Percentiles rank a stretch among this genome's conserved stretches.
phyloP scores from a whole-genome alignment of 2,888 invertebrate genomes.

The Caenorhabditis sp. region DNA sequence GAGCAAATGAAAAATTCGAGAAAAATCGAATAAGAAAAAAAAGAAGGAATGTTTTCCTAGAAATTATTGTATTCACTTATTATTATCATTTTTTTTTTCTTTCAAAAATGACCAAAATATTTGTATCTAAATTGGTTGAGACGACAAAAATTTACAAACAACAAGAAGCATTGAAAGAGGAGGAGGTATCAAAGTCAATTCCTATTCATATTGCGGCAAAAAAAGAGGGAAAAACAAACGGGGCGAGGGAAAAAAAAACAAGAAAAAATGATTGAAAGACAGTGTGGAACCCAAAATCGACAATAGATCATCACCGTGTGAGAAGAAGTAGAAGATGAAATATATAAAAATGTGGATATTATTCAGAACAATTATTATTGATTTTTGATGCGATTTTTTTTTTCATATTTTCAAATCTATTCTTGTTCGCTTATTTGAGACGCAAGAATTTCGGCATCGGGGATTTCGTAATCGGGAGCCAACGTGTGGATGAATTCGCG shows the following conservation, averaged over 20 bases:
- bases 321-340: neutral
- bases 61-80: neutral
- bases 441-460: slow-evolving; percentile 39
- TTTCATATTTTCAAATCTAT: too few relatives aligned
- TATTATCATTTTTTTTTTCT: too few relatives aligned
- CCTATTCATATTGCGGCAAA: slow-evolving; percentile 2
- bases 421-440: slow-evolving; percentile 13
- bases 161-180: neutral
- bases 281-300: neutral
- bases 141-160: slow-evolving; percentile 1
- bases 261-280: neutral
- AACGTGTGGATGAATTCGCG: slow-evolving; percentile 48
- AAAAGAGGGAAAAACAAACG: too few relatives aligned
- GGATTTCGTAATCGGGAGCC: slow-evolving; percentile 58
- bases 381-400: too few relatives aligned
- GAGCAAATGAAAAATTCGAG: slow-evolving; percentile 15
- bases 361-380: slow-evolving; percentile 2
- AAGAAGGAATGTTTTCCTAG: slow-evolving; percentile 1
- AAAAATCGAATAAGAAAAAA: neutral
- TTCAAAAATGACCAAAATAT: neutral
- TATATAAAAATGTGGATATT: neutral
- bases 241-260: slow-evolving; percentile 3
- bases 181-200: neutral
- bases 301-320: slow-evolving; percentile 7
- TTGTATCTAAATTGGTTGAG: neutral